Conservation (phyloP, 2,113 vertebrate genomes). For the Struthidea cinerea region DNA sequence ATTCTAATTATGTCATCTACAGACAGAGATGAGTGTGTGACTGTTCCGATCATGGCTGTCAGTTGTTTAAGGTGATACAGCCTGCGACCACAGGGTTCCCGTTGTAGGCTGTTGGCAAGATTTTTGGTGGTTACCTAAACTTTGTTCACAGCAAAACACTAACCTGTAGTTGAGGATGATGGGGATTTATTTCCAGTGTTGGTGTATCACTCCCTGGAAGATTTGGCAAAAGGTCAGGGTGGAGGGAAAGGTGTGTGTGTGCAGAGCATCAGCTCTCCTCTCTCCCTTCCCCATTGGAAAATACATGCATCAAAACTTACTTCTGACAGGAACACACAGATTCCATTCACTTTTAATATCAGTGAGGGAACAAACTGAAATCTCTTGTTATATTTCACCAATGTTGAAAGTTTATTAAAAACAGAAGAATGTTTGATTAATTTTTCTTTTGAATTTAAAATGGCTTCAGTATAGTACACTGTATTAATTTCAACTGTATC, state of each 20-base stretch:
- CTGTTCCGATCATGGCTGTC: background rate
- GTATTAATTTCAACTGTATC: background rate
- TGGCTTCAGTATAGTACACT: background rate
- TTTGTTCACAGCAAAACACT: background rate
- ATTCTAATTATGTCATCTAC: background rate
- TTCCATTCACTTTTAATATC: background rate
- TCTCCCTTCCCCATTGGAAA: background rate
- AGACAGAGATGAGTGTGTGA: background rate
- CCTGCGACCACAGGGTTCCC: background rate
- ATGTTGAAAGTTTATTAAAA: background rate
- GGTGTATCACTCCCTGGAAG: background rate
- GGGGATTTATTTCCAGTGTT: background rate
- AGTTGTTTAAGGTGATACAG: background rate
- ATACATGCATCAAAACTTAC: background rate
- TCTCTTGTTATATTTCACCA: background rate
- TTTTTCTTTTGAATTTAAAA: background rate
- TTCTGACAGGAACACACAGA: background rate
- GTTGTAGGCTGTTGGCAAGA: background rate
- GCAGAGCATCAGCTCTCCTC: background rate
- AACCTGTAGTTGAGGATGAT: background rate
- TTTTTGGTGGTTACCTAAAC: background rate
- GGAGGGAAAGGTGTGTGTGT: background rate
- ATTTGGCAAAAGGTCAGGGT: background rate
- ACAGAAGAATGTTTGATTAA: background rate
- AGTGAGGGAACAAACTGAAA: background rate